Evolutionary conservation across 2,888 invertebrate species (phyloP).

Genomic region (Lordiphosa fenestrarum): DNA sequence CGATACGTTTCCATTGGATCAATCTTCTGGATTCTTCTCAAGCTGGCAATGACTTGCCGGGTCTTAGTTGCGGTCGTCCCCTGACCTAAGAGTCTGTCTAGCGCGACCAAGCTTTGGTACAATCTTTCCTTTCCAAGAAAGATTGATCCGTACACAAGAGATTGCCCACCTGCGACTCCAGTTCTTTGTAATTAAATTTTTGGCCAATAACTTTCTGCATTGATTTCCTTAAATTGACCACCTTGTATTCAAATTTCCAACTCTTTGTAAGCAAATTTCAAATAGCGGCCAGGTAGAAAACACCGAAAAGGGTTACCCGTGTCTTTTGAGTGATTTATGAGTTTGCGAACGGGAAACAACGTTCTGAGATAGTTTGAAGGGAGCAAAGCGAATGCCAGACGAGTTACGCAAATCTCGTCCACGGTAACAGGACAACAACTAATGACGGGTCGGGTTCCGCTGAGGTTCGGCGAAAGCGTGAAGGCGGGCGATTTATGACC

Average conservation of each 20-base stretch:
- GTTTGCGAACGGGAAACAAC: constrained; percentile 5
- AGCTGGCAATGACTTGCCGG: too few species aligned
- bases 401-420: constrained; percentile 55
- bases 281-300: constrained; percentile 36
- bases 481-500: constrained; percentile 63
- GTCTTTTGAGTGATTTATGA: constrained; percentile 52
- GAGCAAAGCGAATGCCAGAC: constrained; percentile 24
- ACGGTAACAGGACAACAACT: constrained; percentile 24
- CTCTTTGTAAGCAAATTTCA: constrained; percentile 4
- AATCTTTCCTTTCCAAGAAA: too few species aligned
- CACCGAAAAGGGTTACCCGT: constrained; percentile 45
- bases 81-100: too few species aligned
- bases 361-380: constrained; percentile 23
- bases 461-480: constrained; percentile 49
- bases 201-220: too few species aligned
- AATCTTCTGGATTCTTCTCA: too few species aligned
- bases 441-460: constrained; percentile 25
- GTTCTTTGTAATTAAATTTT: too few species aligned
- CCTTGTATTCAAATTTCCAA: constrained; percentile 3
- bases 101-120: too few species aligned
- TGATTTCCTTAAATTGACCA: too few species aligned
- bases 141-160: too few species aligned
- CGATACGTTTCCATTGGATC: too few species aligned
- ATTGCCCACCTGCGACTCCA: too few species aligned
- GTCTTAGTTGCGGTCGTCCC: too few species aligned